Evolutionary conservation across 2,797 vertebrate species (phyloP).

Genomic region (Synaphobranchus kaupii): DNA sequence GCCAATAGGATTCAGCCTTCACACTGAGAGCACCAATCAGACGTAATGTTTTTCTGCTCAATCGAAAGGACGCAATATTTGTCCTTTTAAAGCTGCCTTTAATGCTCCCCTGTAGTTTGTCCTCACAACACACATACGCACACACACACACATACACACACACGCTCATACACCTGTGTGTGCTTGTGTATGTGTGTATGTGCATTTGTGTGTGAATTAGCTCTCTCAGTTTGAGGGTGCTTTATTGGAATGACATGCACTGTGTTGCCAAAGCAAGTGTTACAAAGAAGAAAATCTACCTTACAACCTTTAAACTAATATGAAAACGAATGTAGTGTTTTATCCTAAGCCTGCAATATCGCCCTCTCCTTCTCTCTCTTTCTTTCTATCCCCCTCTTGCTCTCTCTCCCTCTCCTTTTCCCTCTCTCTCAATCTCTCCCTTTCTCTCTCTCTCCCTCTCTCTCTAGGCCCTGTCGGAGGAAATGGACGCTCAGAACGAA

Average conservation of each 20-base stretch:
- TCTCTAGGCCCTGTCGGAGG: constrained; percentile 75
- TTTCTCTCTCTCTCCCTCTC: constrained; percentile 36
- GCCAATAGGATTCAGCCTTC: not conserved
- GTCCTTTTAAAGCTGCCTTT: not conserved
- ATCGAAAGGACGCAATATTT: not conserved
- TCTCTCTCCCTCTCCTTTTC: too few species aligned
- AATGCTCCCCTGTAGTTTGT: not conserved
- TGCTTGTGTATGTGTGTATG: too few species aligned
- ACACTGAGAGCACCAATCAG: not conserved
- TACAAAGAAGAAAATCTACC: too few species aligned
- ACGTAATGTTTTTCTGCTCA: not conserved
- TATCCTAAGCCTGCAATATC: too few species aligned
- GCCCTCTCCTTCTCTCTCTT: too few species aligned
- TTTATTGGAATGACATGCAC: too few species aligned
- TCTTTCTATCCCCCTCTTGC: too few species aligned
- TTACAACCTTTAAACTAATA: too few species aligned
- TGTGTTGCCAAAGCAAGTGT: too few species aligned
- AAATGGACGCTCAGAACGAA: constrained; percentile 82
- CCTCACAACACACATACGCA: not conserved
- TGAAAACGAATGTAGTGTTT: too few species aligned
- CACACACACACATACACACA: not conserved
- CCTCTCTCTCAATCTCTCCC: not conserved
- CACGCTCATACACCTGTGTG: not conserved
- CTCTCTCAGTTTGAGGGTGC: too few species aligned
- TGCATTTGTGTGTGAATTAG: too few species aligned